A percentile compares a stretch with the other conserved stretches of the same genome.
phyloP scores from a whole-genome alignment of 2,888 invertebrate species.

The Lumbricus terrestris region DNA sequence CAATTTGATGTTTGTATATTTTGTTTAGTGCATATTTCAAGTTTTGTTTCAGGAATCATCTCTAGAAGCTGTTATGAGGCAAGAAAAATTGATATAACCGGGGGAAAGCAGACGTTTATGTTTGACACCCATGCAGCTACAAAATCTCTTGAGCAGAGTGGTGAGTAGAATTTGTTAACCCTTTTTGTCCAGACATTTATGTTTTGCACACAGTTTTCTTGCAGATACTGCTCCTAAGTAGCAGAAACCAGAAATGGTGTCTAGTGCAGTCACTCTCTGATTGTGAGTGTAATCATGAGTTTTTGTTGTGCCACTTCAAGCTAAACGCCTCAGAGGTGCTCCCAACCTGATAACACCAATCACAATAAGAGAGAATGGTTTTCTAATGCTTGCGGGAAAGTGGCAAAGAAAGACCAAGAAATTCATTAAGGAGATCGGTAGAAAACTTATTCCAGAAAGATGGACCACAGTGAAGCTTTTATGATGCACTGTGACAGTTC shows the following conservation, averaged over 20 bases:
- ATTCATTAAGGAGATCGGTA: no score
- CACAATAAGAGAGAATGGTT: no score
- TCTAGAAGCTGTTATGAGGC: constrained; percentile 28
- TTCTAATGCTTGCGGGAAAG: no score
- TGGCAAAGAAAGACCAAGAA: no score
- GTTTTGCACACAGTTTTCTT: not conserved
- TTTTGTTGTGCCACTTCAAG: not conserved
- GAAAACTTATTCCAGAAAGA: no score
- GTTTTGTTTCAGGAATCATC: not conserved
- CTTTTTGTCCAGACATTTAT: not conserved
- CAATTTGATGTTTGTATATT: not conserved
- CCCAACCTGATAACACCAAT: no score
- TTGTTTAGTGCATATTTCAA: not conserved
- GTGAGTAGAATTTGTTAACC: constrained; percentile 20
- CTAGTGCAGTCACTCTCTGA: not conserved
- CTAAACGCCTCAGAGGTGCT: no score
- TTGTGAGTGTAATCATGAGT: no score
- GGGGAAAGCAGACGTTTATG: constrained; percentile 29
- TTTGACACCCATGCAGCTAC: constrained; percentile 38
- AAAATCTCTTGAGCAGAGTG: constrained; percentile 31
- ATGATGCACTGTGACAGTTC: no score
- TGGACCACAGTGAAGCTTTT: no score
- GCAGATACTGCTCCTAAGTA: not conserved
- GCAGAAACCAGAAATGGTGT: not conserved
- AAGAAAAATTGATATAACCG: constrained; percentile 33